Evolutionary conservation across 2,888 invertebrate species (phyloP).

Genomic region (Atrina japonica): DNA sequence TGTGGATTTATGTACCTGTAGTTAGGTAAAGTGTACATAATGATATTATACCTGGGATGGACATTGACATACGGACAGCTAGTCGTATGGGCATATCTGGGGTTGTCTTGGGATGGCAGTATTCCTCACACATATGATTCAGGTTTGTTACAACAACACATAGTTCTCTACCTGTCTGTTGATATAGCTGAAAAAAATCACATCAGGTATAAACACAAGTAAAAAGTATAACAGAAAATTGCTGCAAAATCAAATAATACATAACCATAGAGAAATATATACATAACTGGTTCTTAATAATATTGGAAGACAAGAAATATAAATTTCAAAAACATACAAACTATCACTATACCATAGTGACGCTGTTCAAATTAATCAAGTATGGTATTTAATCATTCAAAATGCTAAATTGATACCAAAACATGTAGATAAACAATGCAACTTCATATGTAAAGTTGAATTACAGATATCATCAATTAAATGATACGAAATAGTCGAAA

Average conservation of each 20-base stretch:
- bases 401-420: no score
- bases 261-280: not conserved
- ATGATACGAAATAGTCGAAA: no score
- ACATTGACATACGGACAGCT: slow-evolving; percentile 77
- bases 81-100: slow-evolving; percentile 74
- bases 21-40: no score
- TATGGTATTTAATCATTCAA: no score
- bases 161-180: slow-evolving; percentile 66
- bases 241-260: not conserved
- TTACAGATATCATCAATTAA: no score
- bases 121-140: slow-evolving; percentile 74
- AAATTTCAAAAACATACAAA: no score
- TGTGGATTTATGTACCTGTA: no score
- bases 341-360: no score
- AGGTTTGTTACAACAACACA: slow-evolving; percentile 78
- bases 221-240: not conserved
- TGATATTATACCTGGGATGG: slow-evolving; percentile 70
- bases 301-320: no score
- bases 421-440: no score
- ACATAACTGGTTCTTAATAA: not conserved
- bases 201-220: not conserved
- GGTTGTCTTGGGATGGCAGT: slow-evolving; percentile 77
- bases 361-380: no score
- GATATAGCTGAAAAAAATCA: slow-evolving; percentile 56
- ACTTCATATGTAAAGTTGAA: no score